Percentiles rank a stretch among this genome's conserved stretches.
Conservation (phyloP, 35 echinoderm and acorn worm genomes). For the Holothuria glaberrima region DNA sequence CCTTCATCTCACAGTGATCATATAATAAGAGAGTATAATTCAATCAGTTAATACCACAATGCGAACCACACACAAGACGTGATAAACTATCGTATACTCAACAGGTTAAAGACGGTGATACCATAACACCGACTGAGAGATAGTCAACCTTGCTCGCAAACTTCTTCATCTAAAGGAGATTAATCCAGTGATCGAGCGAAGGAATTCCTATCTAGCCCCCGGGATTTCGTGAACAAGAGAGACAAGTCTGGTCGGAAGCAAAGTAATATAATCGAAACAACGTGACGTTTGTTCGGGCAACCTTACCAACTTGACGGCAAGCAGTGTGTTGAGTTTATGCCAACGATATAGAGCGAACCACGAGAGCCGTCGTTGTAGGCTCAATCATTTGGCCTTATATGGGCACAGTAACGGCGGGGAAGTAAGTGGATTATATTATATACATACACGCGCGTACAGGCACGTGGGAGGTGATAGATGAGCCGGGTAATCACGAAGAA, state of each 20-base stretch:
- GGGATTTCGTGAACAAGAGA: constrained; percentile 62
- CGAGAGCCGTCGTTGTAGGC: background rate
- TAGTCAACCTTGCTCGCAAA: constrained; percentile 28
- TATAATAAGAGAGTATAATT: too few species aligned
- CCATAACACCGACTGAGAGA: constrained; percentile 11
- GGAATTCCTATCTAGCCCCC: constrained; percentile 63
- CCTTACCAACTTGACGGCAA: constrained; percentile 11
- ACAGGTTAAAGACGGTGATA: constrained; percentile 39
- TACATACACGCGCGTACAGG: background rate
- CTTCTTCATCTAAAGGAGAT: constrained; percentile 21
- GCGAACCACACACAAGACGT: too few species aligned
- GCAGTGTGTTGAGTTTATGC: too few species aligned
- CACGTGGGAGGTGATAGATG: constrained; percentile 12
- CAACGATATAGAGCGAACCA: too few species aligned
- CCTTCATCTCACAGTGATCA: too few species aligned
- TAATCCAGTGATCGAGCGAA: constrained; percentile 14
- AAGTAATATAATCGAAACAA: constrained; percentile 47
- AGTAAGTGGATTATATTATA: constrained; percentile 56
- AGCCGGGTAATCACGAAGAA: background rate
- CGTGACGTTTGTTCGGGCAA: constrained; percentile 48
- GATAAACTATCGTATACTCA: background rate
- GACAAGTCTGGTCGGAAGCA: constrained; percentile 55
- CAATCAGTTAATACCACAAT: too few species aligned
- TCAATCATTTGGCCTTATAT: constrained; percentile 60
- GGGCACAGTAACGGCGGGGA: constrained; percentile 39